Evolutionary conservation across 2,797 vertebrate genomes (phyloP), one percentile per base, ranked within the genome.

Genomic region (Ceyx erithaca): DNA sequence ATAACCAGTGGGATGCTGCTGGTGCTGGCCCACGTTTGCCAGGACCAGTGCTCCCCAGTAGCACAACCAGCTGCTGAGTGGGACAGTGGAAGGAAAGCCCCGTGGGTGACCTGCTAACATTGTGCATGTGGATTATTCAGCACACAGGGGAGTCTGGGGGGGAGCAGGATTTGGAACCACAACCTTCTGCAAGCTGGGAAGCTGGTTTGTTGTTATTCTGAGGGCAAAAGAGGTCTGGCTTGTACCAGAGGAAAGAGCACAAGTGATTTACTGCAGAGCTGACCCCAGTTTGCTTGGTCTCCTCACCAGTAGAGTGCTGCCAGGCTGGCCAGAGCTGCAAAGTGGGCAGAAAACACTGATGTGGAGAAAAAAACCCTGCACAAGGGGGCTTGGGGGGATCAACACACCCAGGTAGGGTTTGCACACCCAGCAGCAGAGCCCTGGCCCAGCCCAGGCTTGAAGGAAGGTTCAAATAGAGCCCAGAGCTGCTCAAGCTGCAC

Each of bases 401-500:
- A 12, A 5, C 14, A 10, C 1, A 0, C 40, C 12, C 33, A 3
- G 3, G n/a, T 14, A 40, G 45, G 40, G 14, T 8, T 18, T 0
- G 31, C 28, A 13, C 15, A 16, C 80, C 26, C 69, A 15, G 52
- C 30, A 7, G 30, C 79, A 45, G 35, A 59, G 55, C 61, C 55
- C 40, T n/a, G 1, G 11, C 1, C 19, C 82, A 5, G 6, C 66
- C 37, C 67, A 2, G 23, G 0, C 20, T 14, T 1, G 21, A 4
- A 17, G 31, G 26, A 12, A 22, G 6, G 30, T 0, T 28, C 52
- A 11, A 13, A 10, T 5, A 61, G 2, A 3, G 11, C 40, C 18
- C 2, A 1, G 6, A 0, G 7, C 14, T 30, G 16, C 30, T 33
- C 1, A 0, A 1, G 52, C 18, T 6, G 4, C 1, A 0, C 2